Evolutionary conservation across 2,797 vertebrate species (phyloP), one percentile per base, ranked within the genome.

Genomic region (Nothura maculosa): DNA sequence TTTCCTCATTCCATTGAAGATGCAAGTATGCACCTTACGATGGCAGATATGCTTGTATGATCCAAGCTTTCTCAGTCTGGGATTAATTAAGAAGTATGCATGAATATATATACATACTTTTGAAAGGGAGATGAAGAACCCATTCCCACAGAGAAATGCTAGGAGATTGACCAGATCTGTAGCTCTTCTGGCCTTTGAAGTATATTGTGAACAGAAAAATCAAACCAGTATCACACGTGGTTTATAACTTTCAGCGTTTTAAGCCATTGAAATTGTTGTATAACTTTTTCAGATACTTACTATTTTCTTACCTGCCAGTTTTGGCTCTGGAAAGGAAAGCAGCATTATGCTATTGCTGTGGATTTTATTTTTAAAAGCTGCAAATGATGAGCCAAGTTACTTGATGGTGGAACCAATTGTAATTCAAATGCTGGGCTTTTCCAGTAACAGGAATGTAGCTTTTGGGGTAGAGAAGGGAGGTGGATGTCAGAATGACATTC

Each of bases 401-500:
- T 91, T 88, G 81, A 93, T 83, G 70, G 83, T 85, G 81, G 92
- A 95, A 80, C 87, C 47, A 34, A 7, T 72, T 73, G 50, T 75
- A 78, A 87, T 93, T 86, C 91, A 94, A 86, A 89, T 60, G 79
- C 52, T 28, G 73, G 89, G 54, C 95, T 97, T 70, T 92, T 93
- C 83, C 86, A 63, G 20, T 93, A 93, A 95, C 95, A 68, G 72
- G 90, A 85, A 94, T 81, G 90, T 96, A 96, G 93, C 95, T 96
- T 96, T 94, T 86, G 82, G n/a, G 28, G 43, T 67, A 5, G 4
- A 58, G 10, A 16, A 16, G 62, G 6, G 54, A 77, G 88, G 45
- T 6, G n/a, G 52, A 58, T 91, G 57, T 76, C 63, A 67, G 67
- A 91, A 74, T 28, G 47, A 50, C 78, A 64, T 87, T 95, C 87